Conservation (phyloP, 1,140 invertebrate species). For the Delia radicum region DNA sequence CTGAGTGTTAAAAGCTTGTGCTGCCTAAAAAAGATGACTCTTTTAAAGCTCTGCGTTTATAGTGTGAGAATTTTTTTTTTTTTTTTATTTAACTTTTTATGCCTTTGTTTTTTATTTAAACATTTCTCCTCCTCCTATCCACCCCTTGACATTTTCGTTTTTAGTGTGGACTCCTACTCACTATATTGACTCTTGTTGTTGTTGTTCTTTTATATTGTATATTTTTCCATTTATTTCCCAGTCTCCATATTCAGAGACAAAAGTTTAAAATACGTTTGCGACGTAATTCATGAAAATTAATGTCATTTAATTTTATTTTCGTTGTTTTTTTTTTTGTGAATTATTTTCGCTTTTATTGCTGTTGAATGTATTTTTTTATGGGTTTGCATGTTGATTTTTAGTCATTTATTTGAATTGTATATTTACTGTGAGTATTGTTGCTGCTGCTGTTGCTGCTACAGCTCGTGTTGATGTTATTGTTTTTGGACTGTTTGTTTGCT, state of each 20-base stretch:
- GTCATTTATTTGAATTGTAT: constrained; percentile 12
- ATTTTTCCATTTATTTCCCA: no score
- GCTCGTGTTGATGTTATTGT: background rate
- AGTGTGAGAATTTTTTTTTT: background rate
- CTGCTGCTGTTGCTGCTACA: background rate
- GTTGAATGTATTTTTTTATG: constrained; percentile 15
- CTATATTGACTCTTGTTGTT: no score
- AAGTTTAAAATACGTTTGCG: constrained; percentile 18
- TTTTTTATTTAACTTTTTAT: background rate
- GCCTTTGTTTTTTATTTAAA: background rate
- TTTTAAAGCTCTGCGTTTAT: background rate
- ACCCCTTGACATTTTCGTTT: no score
- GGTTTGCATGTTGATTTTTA: constrained; percentile 6
- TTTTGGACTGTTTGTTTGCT: background rate
- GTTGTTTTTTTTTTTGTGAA: constrained; percentile 8
- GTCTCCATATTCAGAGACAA: no score
- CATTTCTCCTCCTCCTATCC: background rate
- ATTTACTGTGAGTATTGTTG: background rate
- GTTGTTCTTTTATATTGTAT: no score
- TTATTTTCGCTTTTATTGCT: constrained; percentile 15
- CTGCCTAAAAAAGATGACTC: no score
- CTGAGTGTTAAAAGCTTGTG: no score
- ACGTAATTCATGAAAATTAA: constrained; percentile 19
- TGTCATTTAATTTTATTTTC: constrained; percentile 11
- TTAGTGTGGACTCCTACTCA: no score